These are phyloP conservation scores for Eriocheir sinensis DNA, from an alignment of 1,140 invertebrate genomes.

Conservation along the genomic window DNA sequence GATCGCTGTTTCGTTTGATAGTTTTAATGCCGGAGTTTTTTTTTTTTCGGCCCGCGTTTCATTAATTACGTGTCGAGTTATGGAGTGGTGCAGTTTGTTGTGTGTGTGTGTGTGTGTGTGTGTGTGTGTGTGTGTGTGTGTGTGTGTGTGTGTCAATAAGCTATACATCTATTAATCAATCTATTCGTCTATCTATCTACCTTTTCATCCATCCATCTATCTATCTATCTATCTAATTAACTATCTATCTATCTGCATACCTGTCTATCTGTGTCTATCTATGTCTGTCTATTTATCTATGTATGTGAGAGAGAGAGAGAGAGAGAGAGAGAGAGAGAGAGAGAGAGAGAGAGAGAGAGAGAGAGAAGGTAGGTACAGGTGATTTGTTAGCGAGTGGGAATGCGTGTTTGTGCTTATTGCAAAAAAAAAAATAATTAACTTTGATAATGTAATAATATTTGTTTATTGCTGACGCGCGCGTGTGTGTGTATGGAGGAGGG, in stretches of 20 bases:
- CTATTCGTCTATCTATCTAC: not conserved
- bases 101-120: no score
- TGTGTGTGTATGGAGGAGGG: not conserved
- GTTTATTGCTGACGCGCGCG: not conserved
- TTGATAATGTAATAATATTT: no score
- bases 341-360: not conserved
- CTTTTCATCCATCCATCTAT: not conserved
- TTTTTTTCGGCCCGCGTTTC: no score
- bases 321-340: not conserved
- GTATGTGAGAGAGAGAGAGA: not conserved
- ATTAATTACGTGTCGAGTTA: not conserved
- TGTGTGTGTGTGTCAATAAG: no score
- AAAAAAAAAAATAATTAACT: no score
- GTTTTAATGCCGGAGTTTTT: not conserved
- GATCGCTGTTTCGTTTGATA: no score
- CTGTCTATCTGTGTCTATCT: no score
- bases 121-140: no score
- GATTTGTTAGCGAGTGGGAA: no score
- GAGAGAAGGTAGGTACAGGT: not conserved
- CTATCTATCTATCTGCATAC: constrained; percentile 46
- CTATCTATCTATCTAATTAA: constrained; percentile 33
- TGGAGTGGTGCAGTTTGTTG: no score
- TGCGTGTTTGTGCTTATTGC: no score
- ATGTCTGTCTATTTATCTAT: constrained; percentile 49
- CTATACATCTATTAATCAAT: constrained; percentile 14